Conservation (phyloP, 2,113 vertebrate genomes). For the Butorides virescens region DNA sequence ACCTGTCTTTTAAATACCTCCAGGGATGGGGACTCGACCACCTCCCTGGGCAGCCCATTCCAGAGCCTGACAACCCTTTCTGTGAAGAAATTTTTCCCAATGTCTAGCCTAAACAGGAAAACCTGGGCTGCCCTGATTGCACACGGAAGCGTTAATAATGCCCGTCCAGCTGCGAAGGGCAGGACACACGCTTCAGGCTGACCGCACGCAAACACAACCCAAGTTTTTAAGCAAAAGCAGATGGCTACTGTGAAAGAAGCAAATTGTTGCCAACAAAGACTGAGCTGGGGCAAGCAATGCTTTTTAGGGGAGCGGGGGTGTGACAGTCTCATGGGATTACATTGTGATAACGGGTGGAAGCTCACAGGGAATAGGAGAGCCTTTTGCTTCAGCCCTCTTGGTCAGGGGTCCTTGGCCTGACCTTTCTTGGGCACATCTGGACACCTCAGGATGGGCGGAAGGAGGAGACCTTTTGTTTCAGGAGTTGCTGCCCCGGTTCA, state of each 20-base stretch:
- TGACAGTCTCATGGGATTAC: background rate
- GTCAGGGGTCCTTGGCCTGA: background rate
- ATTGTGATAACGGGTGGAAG: background rate
- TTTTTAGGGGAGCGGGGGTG: background rate
- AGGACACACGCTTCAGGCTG: background rate
- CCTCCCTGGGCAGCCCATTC: no score
- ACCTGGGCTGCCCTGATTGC: background rate
- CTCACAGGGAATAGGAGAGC: background rate
- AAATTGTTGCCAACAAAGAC: background rate
- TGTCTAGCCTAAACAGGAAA: no score
- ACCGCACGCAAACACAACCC: background rate
- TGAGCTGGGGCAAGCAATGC: background rate
- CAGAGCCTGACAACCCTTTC: no score
- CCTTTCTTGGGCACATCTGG: background rate
- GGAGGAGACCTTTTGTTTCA: background rate
- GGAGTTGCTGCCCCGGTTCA: background rate
- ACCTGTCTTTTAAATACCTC: no score
- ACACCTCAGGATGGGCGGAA: rapidly evolving
- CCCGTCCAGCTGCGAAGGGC: background rate
- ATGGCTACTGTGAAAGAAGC: background rate
- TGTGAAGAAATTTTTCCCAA: no score
- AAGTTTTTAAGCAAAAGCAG: background rate
- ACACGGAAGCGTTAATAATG: background rate
- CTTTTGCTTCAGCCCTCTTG: background rate
- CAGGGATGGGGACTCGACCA: no score